Conservation (phyloP, 2,797 vertebrate genomes). For the Anguilla megastoma region DNA sequence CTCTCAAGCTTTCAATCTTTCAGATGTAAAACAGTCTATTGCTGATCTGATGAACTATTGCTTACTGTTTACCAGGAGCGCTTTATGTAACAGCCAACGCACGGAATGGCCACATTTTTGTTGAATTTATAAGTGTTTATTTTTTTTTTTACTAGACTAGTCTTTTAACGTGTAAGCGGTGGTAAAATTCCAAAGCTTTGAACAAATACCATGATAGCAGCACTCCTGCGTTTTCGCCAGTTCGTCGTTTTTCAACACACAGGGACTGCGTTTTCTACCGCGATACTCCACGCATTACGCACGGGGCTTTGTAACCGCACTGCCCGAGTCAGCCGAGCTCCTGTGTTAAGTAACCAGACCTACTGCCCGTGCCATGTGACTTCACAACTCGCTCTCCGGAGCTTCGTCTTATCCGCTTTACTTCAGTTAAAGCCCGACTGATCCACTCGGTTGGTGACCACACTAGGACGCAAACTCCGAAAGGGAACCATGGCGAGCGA, state of each 20-base stretch:
- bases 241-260: not conserved
- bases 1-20: no score
- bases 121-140: no score
- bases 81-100: no score
- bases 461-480: conserved; percentile 48
- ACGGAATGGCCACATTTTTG: no score
- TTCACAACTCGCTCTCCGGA: conserved; percentile 71
- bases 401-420: conserved; percentile 72
- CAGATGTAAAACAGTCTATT: no score
- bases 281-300: not conserved
- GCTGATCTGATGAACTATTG: no score
- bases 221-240: not conserved
- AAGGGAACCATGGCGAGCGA: conserved; percentile 79
- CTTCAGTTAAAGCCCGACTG: conserved; percentile 65
- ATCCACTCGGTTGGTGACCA: not conserved
- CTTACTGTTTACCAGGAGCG: no score
- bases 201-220: no score
- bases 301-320: not conserved
- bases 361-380: conserved; percentile 73
- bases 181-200: no score
- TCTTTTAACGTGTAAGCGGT: no score
- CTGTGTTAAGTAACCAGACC: conserved; percentile 35
- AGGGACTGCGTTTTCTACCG: not conserved
- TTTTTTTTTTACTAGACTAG: no score
- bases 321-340: not conserved